Evolutionary conservation across 92 coral and sea anemone genomes (phyloP), one percentile per base, ranked within the genome.

Genomic region (Zoanthus solanderi): DNA sequence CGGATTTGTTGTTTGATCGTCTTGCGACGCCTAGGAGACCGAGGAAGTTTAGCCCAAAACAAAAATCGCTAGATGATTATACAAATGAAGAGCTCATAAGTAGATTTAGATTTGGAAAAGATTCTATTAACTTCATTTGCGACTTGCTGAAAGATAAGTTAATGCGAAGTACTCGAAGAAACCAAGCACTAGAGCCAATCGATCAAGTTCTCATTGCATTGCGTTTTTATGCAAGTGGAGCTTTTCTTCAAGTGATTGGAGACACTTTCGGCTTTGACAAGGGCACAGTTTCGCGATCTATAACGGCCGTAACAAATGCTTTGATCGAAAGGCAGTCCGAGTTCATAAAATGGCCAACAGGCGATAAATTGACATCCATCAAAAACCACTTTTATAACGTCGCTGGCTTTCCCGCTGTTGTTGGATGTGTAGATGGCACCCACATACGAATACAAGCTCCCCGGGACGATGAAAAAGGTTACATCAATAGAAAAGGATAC

Each of bases 221-320:
- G 52, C 52, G 94, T 13, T 92, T 88, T 76, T 85, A 80, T 34
- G 90, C 92, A 4, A 81, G 76, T 53, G 92, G 94, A 16, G 42
- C 78, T 3, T 90, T 92, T 67, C 18, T 86, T 15, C 83, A 89
- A 14, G 86, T 88, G 0, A 88, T 92, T 32, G 89, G 93, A 15
- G 89, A 92, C 31, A 87, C 86, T 1, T 72, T 87, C 53, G 75
- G 86, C 30, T 63, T 77, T 7, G 83, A 90, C 32, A 90, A 90
- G 54, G 87, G 87, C 13, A 76, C 95, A 8, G 95, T 72, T 15
- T 88, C 75, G 4, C 56, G 89, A 34, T 63, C 53, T 2, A 71
- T 82, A 2, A 7, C 15, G 0, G 15, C 10, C 34, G 88, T 83
- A 23, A 65, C 91, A 4, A 18, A 23, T 57, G 71, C 78, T 5